These are phyloP conservation scores for Strix uralensis DNA, from an alignment of 2,113 vertebrate genomes.

Conservation along the genomic window DNA sequence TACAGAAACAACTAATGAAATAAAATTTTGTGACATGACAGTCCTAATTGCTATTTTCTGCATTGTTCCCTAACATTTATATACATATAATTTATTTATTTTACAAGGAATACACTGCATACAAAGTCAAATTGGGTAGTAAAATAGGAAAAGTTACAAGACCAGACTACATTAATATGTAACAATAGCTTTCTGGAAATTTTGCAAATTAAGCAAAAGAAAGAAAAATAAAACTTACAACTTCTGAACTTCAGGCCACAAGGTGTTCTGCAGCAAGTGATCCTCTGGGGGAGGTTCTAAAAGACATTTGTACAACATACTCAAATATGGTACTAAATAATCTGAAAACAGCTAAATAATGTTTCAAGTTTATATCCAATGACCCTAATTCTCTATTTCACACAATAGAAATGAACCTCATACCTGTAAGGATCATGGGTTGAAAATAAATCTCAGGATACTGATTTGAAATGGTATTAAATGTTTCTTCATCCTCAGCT, in stretches of 20 bases:
- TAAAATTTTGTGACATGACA: not conserved
- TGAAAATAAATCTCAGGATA: conserved; percentile 90
- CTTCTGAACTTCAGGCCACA: conserved; percentile 98
- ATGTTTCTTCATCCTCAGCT: conserved; percentile 70
- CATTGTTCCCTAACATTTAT: not conserved
- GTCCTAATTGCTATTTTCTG: not conserved
- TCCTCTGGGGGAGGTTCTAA: conserved; percentile 95
- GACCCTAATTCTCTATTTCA: not conserved
- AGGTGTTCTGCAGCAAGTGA: conserved; percentile 94
- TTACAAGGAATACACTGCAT: not conserved
- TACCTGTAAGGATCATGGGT: conserved; percentile 87
- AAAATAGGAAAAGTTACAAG: not conserved
- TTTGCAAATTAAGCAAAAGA: not conserved
- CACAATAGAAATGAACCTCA: not conserved
- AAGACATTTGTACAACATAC: conserved; percentile 35
- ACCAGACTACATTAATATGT: not conserved
- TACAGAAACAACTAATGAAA: not conserved
- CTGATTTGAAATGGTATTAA: conserved; percentile 79
- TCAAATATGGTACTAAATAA: not conserved
- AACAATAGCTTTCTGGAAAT: not conserved
- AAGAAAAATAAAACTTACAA: conserved; percentile 81
- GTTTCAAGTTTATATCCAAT: not conserved
- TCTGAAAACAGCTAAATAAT: not conserved
- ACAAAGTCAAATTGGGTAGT: not conserved
- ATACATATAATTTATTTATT: not conserved